Evolutionary conservation across 1,140 invertebrate species (phyloP).

Genomic region (Drosophila truncata): DNA sequence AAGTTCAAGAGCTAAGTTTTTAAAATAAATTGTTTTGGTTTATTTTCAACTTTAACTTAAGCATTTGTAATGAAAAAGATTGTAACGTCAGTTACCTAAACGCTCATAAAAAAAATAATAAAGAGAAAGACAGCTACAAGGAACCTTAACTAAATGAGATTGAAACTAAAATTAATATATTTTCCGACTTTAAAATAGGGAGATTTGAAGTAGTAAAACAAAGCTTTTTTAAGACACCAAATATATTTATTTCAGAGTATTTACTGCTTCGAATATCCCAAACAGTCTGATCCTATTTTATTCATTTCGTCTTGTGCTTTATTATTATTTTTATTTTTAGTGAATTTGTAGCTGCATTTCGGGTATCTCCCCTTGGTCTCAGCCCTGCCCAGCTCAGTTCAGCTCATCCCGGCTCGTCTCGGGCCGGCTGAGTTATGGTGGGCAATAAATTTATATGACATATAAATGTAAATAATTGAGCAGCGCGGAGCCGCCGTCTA

Average conservation of each 20-base stretch:
- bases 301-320: conserved; percentile 35
- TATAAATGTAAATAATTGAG: conserved; percentile 84
- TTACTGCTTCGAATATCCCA: neutral
- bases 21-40: too few species aligned
- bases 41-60: too few species aligned
- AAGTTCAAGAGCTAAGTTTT: too few species aligned
- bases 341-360: conserved; percentile 80
- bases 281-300: neutral
- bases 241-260: conserved; percentile 12
- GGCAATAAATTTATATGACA: conserved; percentile 82
- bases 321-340: conserved; percentile 59
- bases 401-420: conserved; percentile 14
- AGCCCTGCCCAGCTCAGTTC: conserved; percentile 7
- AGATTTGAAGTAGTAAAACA: too few species aligned
- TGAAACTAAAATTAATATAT: too few species aligned
- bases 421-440: conserved; percentile 67
- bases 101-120: too few species aligned
- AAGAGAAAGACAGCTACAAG: too few species aligned
- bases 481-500: conserved; percentile 53
- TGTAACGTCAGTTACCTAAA: too few species aligned
- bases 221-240: too few species aligned
- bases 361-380: conserved; percentile 58
- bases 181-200: too few species aligned
- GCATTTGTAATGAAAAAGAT: too few species aligned
- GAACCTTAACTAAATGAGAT: too few species aligned